Conservation (phyloP, 2,888 invertebrate species). For the Frankliniella fusca region DNA sequence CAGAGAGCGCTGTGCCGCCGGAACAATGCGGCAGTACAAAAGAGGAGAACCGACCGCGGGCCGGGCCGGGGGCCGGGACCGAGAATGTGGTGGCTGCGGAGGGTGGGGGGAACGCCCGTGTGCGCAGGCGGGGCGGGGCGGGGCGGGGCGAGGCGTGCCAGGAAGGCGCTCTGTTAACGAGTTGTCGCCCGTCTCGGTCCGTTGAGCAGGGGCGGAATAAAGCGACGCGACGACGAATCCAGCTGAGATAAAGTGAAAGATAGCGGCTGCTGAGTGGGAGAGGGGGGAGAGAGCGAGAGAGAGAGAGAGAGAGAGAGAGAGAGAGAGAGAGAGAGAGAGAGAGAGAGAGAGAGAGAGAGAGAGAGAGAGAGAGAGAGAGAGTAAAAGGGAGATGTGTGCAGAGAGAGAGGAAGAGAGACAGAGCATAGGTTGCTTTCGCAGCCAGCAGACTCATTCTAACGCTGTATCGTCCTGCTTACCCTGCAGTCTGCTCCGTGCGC, state of each 20-base stretch:
- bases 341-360: background rate
- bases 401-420: background rate
- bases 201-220: background rate
- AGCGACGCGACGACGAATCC: background rate
- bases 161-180: background rate
- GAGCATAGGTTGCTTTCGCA: background rate
- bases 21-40: too few species aligned
- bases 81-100: too few species aligned
- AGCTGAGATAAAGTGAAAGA: slow-evolving; percentile 14
- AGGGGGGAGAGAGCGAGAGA: background rate
- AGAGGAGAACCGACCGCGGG: too few species aligned
- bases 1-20: too few species aligned
- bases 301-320: background rate
- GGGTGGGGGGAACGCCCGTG: too few species aligned
- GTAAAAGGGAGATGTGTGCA: background rate
- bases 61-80: too few species aligned
- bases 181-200: background rate
- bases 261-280: background rate
- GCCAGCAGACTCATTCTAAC: background rate
- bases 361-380: background rate
- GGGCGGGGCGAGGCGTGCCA: background rate
- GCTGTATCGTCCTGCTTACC: too few species aligned
- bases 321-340: background rate
- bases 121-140: background rate
- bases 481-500: background rate